A percentile compares a stretch with the other conserved stretches of the same genome.
These are phyloP conservation scores for Cyprinodon brontotheroides DNA, from an alignment of 2,113 vertebrate genomes.

Conservation along the genomic window DNA sequence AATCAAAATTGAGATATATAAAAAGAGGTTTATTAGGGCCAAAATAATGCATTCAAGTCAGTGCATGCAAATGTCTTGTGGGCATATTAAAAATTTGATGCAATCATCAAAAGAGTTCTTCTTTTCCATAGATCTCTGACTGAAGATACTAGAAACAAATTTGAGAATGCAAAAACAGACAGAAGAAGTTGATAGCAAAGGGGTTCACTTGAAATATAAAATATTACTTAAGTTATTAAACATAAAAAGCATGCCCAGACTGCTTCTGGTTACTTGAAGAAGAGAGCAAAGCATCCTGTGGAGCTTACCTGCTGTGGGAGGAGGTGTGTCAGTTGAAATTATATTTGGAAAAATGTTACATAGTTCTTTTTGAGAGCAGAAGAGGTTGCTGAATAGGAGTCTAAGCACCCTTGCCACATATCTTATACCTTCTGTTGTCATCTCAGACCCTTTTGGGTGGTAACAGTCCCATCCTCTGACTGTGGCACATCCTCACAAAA, in stretches of 20 bases:
- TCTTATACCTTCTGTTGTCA: neutral
- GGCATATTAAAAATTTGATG: too few species aligned
- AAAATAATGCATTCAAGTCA: too few species aligned
- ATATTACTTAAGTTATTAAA: too few species aligned
- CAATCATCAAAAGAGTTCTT: too few species aligned
- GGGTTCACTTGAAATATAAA: too few species aligned
- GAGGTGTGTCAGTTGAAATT: neutral
- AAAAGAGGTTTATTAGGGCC: too few species aligned
- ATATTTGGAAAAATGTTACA: constrained; percentile 1
- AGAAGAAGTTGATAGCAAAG: too few species aligned
- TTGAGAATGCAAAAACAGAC: neutral
- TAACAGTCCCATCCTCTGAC: neutral
- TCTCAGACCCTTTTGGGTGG: neutral
- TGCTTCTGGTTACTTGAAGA: constrained; percentile 1
- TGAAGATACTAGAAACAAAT: too few species aligned
- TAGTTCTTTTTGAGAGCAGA: neutral
- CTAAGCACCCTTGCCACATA: neutral
- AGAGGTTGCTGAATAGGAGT: neutral
- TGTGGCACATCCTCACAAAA: neutral
- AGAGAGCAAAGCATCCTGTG: constrained; percentile 5
- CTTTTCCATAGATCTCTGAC: too few species aligned
- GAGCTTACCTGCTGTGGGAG: neutral
- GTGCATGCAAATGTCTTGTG: too few species aligned
- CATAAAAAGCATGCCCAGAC: neutral
- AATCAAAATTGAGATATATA: too few species aligned